Conservation (phyloP, 2,113 vertebrate genomes). For the Centropristis striata region DNA sequence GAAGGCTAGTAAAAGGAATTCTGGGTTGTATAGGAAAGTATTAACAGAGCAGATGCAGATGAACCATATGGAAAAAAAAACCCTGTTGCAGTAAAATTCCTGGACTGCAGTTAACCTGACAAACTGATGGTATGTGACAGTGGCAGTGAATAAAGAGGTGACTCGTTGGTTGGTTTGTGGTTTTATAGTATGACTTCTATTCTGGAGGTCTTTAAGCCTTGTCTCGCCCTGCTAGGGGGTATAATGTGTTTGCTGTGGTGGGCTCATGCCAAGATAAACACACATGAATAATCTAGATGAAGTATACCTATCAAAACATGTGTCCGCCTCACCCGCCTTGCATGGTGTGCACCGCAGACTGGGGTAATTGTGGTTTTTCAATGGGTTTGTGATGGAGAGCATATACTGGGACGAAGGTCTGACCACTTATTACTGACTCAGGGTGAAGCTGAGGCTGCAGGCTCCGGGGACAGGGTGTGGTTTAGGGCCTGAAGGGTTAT, state of each 20-base stretch:
- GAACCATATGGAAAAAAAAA: background rate
- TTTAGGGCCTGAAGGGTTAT: slow-evolving; percentile 12
- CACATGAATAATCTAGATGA: slow-evolving; percentile 72
- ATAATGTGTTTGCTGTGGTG: slow-evolving; percentile 51
- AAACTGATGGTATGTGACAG: slow-evolving; percentile 33
- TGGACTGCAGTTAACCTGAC: slow-evolving; percentile 7
- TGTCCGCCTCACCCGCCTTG: slow-evolving; percentile 33
- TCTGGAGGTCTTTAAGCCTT: slow-evolving; percentile 50
- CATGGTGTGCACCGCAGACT: slow-evolving; percentile 35
- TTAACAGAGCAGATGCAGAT: background rate
- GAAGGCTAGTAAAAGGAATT: background rate
- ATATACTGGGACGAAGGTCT: slow-evolving; percentile 48
- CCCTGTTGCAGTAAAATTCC: background rate
- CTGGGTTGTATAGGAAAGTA: slow-evolving; percentile 1
- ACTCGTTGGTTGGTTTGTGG: slow-evolving; percentile 17
- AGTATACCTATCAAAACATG: slow-evolving; percentile 65
- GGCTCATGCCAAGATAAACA: slow-evolving; percentile 74
- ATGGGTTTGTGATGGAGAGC: slow-evolving; percentile 49
- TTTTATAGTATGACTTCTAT: slow-evolving; percentile 31
- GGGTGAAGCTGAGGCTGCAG: slow-evolving; percentile 52
- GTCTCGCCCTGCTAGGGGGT: slow-evolving; percentile 9
- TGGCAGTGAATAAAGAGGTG: slow-evolving; percentile 38
- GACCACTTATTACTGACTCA: slow-evolving; percentile 60
- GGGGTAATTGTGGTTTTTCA: slow-evolving; percentile 64
- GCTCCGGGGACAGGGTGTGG: slow-evolving; percentile 47